Conservation (phyloP, 2,888 invertebrate species). For the Pseudanteris insignis region DNA sequence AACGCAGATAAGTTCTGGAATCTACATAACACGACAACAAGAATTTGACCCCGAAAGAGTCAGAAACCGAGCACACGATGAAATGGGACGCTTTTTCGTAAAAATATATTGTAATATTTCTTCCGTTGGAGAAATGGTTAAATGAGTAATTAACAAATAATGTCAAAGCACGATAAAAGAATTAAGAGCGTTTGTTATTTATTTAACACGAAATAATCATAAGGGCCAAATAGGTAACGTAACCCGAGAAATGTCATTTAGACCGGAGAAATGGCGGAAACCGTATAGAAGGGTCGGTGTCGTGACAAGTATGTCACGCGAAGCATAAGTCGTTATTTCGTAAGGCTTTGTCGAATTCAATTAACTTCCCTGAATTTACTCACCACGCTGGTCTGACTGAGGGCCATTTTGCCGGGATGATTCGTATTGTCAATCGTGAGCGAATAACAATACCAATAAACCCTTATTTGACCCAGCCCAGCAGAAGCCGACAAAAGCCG, state of each 20-base stretch:
- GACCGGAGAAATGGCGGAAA: constrained; percentile 26
- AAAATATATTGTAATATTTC: no score
- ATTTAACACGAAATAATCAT: constrained; percentile 1
- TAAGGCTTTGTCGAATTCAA: constrained; percentile 28
- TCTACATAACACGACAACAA: no score
- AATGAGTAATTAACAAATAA: no score
- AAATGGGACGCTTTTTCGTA: no score
- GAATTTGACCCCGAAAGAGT: no score
- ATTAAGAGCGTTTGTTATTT: no score
- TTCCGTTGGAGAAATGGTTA: no score
- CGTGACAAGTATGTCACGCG: constrained; percentile 16
- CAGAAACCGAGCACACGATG: no score
- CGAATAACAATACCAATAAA: constrained; percentile 62
- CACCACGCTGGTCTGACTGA: constrained; percentile 77
- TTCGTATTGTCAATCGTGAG: constrained; percentile 61
- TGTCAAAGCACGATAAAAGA: no score
- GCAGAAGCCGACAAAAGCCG: constrained; percentile 59
- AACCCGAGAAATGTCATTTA: constrained; percentile 9
- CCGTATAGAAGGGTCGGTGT: not conserved
- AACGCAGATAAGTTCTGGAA: no score
- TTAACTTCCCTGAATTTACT: constrained; percentile 57
- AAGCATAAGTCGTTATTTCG: constrained; percentile 24
- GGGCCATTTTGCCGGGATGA: constrained; percentile 70
- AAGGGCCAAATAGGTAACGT: not conserved
- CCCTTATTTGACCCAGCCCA: constrained; percentile 57